Percentiles rank a stretch among this genome's conserved stretches.
phyloP scores from a whole-genome alignment of 2,113 vertebrate species.

The Aythya baeri region DNA sequence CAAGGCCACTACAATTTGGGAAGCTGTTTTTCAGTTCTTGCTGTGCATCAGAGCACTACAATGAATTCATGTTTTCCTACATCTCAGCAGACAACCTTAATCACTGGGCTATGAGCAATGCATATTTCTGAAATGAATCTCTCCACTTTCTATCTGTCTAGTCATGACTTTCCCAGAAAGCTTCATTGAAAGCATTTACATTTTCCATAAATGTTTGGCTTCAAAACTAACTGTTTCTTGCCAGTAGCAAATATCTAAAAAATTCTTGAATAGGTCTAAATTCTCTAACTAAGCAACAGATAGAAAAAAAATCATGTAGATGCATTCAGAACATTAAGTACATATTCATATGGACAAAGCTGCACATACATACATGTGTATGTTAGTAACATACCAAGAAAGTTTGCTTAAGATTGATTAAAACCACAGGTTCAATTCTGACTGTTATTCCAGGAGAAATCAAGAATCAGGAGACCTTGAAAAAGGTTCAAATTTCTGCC shows the following conservation, averaged over 20 bases:
- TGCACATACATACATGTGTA: background rate
- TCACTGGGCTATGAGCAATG: background rate
- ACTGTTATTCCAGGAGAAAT: background rate
- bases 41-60: background rate
- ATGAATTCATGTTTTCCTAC: background rate
- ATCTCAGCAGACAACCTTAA: background rate
- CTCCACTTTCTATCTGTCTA: background rate
- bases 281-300: background rate
- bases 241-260: background rate
- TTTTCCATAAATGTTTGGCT: conserved; percentile 1
- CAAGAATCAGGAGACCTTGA: background rate
- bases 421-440: background rate
- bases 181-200: background rate
- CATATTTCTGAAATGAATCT: background rate
- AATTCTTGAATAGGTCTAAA: background rate
- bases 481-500: background rate
- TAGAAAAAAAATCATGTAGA: background rate
- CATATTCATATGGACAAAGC: background rate
- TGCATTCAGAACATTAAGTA: background rate
- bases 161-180: background rate
- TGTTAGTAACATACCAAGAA: background rate
- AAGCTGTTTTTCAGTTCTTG: background rate
- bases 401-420: background rate
- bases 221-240: background rate
- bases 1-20: accelerated